Evolutionary conservation across 2,797 vertebrate species (phyloP), one percentile per base, ranked within the genome.

Genomic region (Staurois parvus): DNA sequence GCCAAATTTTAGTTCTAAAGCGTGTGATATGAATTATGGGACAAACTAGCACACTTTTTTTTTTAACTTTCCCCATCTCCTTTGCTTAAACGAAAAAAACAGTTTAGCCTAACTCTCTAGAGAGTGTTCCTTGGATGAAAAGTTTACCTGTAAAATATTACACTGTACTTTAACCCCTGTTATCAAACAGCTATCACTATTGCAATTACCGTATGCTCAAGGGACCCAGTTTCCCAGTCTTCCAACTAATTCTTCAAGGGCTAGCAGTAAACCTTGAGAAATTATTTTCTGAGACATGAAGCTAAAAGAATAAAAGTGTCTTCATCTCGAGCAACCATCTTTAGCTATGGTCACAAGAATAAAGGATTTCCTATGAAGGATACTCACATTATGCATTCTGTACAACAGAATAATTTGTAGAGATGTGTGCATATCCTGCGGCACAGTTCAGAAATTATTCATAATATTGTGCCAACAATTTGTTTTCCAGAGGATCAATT

Each of bases 251-350:
- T 76, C 64, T 76, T 76, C 64, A 77, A 30, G 64, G 74, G 48
- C 48, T 84, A 70, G 48, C 74, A 70, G 45, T 84, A 66, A 77
- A 70, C 45, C 82, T 84, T 84, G 24, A 84, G 77, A 84, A 77
- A 59, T 69, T 32, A 70, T 70, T 84, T 84, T 84, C 82, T 84
- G 73, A 77, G 48, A 84, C 67, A 77, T 59, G 48, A 68, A 84
- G 42, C 72, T 74, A 28, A 76, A 77, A 72, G 30, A 42, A 70
- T 76, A 76, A 84, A 84, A 72, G 62, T 82, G 80, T 67, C 73
- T 68, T 59, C 82, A 37, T 84, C 73, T 84, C 66, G 24, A 69
- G 73, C 73, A 76, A 83, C 72, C 73, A 68, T 69, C 45, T 69
- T 83, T 83, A 68, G 69, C 42, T 67, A 76, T 69, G 45, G 29